A percentile compares a stretch with the other conserved stretches of the same genome.
Evolutionary conservation across 2,113 vertebrate species (phyloP).

Genomic region (Daubentonia madagascariensis): DNA sequence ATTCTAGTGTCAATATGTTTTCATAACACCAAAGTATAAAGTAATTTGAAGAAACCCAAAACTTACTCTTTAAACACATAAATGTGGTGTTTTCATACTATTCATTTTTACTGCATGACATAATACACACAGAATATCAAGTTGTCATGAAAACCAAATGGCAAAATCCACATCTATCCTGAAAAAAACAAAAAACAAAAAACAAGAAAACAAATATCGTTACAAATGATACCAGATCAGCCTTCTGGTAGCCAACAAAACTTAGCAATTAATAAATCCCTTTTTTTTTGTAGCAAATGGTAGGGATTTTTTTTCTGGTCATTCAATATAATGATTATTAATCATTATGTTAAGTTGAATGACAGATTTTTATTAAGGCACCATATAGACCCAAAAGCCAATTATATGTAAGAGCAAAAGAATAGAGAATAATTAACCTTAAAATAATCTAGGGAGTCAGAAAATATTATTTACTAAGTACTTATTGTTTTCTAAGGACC

Average conservation of each 20-base stretch:
- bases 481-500: background rate
- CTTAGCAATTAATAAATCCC: background rate
- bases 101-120: background rate
- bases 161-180: background rate
- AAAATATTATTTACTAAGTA: background rate
- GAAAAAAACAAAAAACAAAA: background rate
- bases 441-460: background rate
- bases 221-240: background rate
- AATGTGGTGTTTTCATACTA: background rate
- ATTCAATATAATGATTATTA: background rate
- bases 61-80: slow-evolving; percentile 5
- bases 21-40: slow-evolving; percentile 37
- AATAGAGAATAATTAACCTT: slow-evolving; percentile 3
- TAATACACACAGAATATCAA: background rate
- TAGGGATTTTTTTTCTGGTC: background rate
- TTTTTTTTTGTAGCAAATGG: background rate
- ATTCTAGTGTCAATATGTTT: slow-evolving; percentile 40
- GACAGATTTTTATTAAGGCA: background rate
- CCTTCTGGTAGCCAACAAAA: background rate
- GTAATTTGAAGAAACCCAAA: slow-evolving; percentile 20
- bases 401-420: background rate
- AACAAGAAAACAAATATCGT: background rate
- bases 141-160: background rate
- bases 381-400: background rate
- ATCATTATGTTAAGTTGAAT: background rate